phyloP scores from a whole-genome alignment of 1,140 invertebrate genomes.

The Bombus confusus region DNA sequence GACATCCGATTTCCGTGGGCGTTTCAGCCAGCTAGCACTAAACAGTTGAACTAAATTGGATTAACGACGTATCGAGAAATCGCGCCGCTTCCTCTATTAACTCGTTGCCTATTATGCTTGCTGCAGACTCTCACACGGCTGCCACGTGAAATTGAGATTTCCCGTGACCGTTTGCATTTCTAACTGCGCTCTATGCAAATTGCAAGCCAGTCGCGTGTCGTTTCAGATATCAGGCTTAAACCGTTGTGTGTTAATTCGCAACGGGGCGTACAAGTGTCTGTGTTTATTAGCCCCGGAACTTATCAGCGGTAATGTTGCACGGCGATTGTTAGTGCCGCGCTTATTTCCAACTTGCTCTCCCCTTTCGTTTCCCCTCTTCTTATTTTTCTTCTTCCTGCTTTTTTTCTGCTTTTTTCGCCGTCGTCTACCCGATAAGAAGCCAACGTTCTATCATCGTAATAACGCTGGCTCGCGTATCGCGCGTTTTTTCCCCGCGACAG shows the following conservation, averaged over 20 bases:
- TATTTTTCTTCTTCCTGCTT: neutral
- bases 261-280: neutral
- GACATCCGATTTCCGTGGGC: too few relatives aligned
- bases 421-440: slow-evolving; percentile 41
- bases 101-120: too few relatives aligned
- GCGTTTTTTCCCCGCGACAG: neutral
- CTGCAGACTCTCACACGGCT: too few relatives aligned
- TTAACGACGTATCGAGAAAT: neutral
- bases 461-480: slow-evolving; percentile 21
- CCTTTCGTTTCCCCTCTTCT: neutral
- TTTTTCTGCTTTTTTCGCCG: neutral
- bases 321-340: slow-evolving; percentile 6
- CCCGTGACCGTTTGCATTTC: slow-evolving; percentile 38
- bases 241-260: slow-evolving; percentile 36
- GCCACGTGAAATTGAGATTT: slow-evolving; percentile 23
- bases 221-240: slow-evolving; percentile 43
- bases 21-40: too few relatives aligned
- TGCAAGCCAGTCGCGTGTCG: slow-evolving; percentile 25
- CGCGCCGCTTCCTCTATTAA: neutral
- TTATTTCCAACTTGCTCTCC: neutral
- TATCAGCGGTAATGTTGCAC: slow-evolving; percentile 40
- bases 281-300: slow-evolving; percentile 54
- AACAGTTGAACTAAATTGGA: too few relatives aligned
- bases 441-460: slow-evolving; percentile 41
- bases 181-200: slow-evolving; percentile 35